phyloP scores from a whole-genome alignment of 2,888 invertebrate species.

The Volucella inanis region DNA sequence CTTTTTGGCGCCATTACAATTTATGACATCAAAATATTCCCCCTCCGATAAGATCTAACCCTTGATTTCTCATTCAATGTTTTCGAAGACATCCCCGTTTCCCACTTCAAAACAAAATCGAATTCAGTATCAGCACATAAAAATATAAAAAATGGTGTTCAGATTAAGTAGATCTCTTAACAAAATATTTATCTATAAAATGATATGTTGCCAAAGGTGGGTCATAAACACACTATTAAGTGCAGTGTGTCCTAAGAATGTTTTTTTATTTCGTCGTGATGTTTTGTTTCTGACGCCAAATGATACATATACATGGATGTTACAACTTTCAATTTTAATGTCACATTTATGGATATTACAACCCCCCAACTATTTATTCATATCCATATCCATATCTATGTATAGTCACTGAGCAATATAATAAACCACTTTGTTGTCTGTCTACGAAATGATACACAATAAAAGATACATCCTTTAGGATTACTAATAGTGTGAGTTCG shows the following conservation, averaged over 20 bases:
- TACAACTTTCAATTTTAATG: slow-evolving; percentile 64
- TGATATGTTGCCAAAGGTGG: slow-evolving; percentile 67
- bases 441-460: slow-evolving; percentile 4
- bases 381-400: neutral
- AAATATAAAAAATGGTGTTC: too few species aligned
- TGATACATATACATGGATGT: slow-evolving; percentile 35
- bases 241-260: slow-evolving; percentile 3
- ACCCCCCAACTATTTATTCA: slow-evolving; percentile 22
- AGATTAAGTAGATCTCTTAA: slow-evolving; percentile 19
- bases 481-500: neutral
- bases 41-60: neutral
- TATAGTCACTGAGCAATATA: slow-evolving; percentile 18
- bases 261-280: neutral
- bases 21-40: slow-evolving; percentile 30
- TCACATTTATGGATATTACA: slow-evolving; percentile 52
- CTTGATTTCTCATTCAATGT: neutral
- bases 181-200: slow-evolving; percentile 67
- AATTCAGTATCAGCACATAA: slow-evolving; percentile 36
- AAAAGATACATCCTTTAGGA: neutral
- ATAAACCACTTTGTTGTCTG: slow-evolving; percentile 55
- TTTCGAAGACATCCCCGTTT: slow-evolving; percentile 12
- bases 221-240: slow-evolving; percentile 62
- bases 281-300: slow-evolving; percentile 57
- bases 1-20: slow-evolving; percentile 65
- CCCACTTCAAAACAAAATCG: neutral